Conservation (phyloP, 2,113 vertebrate species). For the Nycticebus coucang region DNA sequence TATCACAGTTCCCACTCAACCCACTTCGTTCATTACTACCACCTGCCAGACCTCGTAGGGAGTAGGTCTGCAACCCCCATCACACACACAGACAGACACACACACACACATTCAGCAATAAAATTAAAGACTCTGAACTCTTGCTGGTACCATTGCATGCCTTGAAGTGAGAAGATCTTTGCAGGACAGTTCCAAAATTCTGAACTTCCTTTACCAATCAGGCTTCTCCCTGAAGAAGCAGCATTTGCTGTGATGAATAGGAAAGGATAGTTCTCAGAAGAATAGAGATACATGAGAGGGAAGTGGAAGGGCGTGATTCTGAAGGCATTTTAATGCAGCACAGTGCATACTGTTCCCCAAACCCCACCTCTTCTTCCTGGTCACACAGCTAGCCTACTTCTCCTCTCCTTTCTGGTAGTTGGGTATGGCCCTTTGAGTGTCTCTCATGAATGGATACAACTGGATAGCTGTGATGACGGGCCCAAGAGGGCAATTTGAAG, state of each 20-base stretch:
- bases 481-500: neutral
- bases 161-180: neutral
- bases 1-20: neutral
- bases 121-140: neutral
- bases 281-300: neutral
- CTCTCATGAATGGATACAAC: neutral
- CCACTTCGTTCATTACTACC: neutral
- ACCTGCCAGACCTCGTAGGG: neutral
- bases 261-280: neutral
- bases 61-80: neutral
- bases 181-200: neutral
- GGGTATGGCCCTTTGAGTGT: neutral
- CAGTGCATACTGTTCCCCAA: neutral
- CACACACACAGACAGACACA: neutral
- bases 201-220: neutral
- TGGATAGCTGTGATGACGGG: neutral
- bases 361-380: neutral
- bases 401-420: neutral
- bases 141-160: neutral
- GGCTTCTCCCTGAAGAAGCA: neutral
- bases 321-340: neutral
- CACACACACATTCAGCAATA: neutral
- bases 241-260: neutral
- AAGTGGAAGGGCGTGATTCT: neutral
- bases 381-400: neutral